phyloP scores from a whole-genome alignment of 2,113 vertebrate species.

The Rhea americana region DNA sequence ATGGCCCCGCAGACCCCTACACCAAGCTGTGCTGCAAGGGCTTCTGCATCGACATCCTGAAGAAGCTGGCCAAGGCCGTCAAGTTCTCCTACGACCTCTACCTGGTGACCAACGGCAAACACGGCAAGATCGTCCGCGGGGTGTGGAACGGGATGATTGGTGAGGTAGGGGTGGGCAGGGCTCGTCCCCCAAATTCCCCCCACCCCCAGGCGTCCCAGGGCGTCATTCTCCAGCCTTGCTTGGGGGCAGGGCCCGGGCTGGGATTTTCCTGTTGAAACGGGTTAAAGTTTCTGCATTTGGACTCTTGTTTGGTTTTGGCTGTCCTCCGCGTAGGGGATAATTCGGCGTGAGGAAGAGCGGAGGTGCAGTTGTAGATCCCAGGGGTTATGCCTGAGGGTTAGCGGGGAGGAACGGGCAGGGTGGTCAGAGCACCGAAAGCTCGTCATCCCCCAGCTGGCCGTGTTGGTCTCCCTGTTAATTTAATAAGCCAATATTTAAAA shows the following conservation, averaged over 20 bases:
- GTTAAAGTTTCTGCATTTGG: background rate
- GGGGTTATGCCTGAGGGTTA: background rate
- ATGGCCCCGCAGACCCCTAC: slow-evolving; percentile 83
- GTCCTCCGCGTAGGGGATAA: background rate
- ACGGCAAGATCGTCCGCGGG: slow-evolving; percentile 93
- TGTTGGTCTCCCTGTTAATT: background rate
- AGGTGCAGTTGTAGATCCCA: background rate
- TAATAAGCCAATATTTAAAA: background rate
- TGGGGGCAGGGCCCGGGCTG: no score
- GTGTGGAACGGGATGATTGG: slow-evolving; percentile 99
- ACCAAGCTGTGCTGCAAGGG: slow-evolving; percentile 97
- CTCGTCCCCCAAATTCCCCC: accelerated
- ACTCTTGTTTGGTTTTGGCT: background rate
- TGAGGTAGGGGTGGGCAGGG: slow-evolving; percentile 82
- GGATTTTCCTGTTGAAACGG: background rate
- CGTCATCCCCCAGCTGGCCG: background rate
- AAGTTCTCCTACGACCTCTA: slow-evolving; percentile 98
- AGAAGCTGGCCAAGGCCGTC: slow-evolving; percentile 91
- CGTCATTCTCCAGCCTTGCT: background rate
- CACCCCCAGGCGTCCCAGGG: background rate
- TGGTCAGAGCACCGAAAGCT: background rate
- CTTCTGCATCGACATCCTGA: slow-evolving; percentile 98
- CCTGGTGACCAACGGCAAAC: slow-evolving; percentile 97
- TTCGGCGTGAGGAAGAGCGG: background rate
- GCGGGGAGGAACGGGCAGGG: accelerated